Conservation (phyloP, 2,113 vertebrate species). For the Eulemur macaco region DNA sequence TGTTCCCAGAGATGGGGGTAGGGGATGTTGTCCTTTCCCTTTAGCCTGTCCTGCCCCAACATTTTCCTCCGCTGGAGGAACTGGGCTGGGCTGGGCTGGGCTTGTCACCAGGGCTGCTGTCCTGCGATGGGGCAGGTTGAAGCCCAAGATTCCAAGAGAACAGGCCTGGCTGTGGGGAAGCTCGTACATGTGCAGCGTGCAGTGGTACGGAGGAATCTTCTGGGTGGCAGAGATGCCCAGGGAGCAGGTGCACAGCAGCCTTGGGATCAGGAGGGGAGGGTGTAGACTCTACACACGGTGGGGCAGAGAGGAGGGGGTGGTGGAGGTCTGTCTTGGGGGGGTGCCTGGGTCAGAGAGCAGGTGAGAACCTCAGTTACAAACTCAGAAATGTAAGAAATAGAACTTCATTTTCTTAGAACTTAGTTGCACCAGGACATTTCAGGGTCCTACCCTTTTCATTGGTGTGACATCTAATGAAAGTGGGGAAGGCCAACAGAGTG, state of each 20-base stretch:
- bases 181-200: accelerated
- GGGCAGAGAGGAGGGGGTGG: neutral
- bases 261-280: neutral
- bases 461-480: too few species aligned
- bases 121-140: neutral
- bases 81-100: neutral
- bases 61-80: neutral
- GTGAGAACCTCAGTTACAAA: neutral
- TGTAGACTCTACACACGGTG: neutral
- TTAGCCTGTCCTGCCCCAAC: neutral
- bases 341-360: neutral
- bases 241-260: neutral
- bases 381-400: neutral
- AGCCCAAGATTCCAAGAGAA: neutral
- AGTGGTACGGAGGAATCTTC: neutral
- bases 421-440: neutral
- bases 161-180: neutral
- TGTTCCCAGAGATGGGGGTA: neutral
- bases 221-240: accelerated
- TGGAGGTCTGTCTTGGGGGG: neutral
- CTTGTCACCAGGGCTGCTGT: neutral
- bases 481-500: neutral
- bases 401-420: neutral
- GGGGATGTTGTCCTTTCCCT: neutral
- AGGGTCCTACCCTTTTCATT: neutral